Evolutionary conservation across 1,140 invertebrate genomes (phyloP), one percentile per base, ranked within the genome.

Genomic region (Hestina assimilis): DNA sequence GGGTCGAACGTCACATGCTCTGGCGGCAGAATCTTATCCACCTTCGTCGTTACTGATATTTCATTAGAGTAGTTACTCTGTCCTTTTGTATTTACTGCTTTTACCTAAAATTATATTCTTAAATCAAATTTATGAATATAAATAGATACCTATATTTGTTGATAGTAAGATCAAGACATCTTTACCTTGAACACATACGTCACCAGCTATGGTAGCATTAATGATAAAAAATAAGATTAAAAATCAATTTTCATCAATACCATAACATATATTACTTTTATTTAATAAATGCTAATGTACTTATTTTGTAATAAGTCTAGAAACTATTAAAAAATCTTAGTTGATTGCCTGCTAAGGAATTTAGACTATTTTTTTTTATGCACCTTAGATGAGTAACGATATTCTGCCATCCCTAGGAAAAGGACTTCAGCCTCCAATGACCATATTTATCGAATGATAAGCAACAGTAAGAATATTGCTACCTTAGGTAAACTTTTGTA

Each of bases 51-150:
- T 3, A 92, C 92, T 7, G 91, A 89, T 0, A 95, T 91, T 75
- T 96, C 94, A 52, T 95, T 93, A 0, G 96, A 97, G 73, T 94
- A 96, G 51, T 95, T 94, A 19, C 95, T 96, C 41, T 93, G 92
- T 6, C 95, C 95, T 77, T 95, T 95, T 0, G 94, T 93, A 72
- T 97, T 97, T 51, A 94, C 91, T 0, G 96, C 96, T 88, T 96
- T 96, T 14, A 96, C 93, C 91, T 93, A 62, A 59, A 63, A 72
- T 63, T 26, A 2, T n/a, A 21, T 11, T 28, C 5, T 11, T 1
- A 6, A 28, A 14, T 43, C 11, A 53, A 21, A 29, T 38, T 52
- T 51, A 21, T 48, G 9, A 42, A 41, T 23, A 58, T 5, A 55
- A 42, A 51, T 43, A 12, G 8, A 0, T 1, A 31, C 11, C 11